A percentile compares a stretch with the other conserved stretches of the same genome.
phyloP scores from a whole-genome alignment of 2,797 vertebrate genomes.

The Sebastes vulpes region DNA sequence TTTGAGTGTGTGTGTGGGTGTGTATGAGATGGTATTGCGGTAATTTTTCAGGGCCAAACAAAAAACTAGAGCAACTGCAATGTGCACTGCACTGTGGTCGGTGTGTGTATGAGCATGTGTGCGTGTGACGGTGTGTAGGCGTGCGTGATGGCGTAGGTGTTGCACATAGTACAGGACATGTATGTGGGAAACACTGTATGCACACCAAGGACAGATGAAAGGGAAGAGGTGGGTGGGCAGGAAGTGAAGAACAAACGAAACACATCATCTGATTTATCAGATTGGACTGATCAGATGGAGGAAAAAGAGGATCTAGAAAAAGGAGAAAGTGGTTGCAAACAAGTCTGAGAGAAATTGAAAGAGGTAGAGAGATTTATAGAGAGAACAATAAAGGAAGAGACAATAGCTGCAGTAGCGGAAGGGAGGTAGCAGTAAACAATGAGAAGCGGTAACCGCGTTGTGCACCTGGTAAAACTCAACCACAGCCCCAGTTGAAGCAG shows the following conservation, averaged over 20 bases:
- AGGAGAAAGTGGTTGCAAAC: slow-evolving; percentile 13
- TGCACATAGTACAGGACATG: slow-evolving; percentile 68
- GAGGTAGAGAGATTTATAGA: background rate
- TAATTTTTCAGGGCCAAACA: slow-evolving; percentile 55
- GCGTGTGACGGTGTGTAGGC: slow-evolving; percentile 25
- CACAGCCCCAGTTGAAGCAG: slow-evolving; percentile 82
- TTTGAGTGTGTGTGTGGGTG: slow-evolving; percentile 2
- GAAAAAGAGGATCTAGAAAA: slow-evolving; percentile 22
- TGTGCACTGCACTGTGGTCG: slow-evolving; percentile 47
- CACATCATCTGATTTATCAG: slow-evolving; percentile 77
- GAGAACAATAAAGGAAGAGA: slow-evolving; percentile 49
- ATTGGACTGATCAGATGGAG: slow-evolving; percentile 28
- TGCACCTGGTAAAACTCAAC: slow-evolving; percentile 89
- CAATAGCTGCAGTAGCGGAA: slow-evolving; percentile 78
- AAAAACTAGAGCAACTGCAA: slow-evolving; percentile 72
- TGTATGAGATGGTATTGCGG: slow-evolving; percentile 47
- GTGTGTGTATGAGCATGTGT: slow-evolving; percentile 21
- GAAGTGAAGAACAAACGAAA: slow-evolving; percentile 75
- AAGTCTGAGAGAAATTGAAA: slow-evolving; percentile 8
- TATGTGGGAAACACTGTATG: slow-evolving; percentile 79
- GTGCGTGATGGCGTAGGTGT: slow-evolving; percentile 55
- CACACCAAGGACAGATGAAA: slow-evolving; percentile 72
- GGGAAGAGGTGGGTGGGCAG: slow-evolving; percentile 70
- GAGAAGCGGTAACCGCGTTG: slow-evolving; percentile 86
- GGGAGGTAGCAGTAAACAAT: slow-evolving; percentile 90